Base-by-base conservation (phyloP, 2,888 invertebrate genomes). In the Glyphotaelius pellucidus region DNA sequence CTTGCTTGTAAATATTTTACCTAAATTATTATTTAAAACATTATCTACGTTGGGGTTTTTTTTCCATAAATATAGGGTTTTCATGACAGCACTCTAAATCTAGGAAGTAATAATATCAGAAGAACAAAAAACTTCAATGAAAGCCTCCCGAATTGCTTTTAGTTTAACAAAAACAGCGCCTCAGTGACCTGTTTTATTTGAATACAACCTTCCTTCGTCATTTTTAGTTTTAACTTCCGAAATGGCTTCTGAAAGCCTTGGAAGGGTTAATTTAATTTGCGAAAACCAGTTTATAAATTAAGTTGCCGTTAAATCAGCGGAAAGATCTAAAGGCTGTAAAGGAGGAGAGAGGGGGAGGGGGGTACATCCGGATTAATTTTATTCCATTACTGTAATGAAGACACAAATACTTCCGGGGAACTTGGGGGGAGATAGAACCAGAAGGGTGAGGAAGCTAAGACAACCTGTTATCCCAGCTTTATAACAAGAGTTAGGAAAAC, bases 371-470 rank as follows among this genome's bases (percentile, higher is more conserved):
- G 95, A 96, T 95, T 96, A 95, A 95, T 96, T 95, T 96, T 96
- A 96, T 96, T 96, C 96, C 95, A 96, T 96, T 96, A 96, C 95
- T 94, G 95, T 96, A 96, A 96, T 96, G 96, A 96, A 95, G 95
- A 95, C 95, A 95, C 95, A 95, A 95, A 95, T 95, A 95, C 95
- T 95, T 94, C 94, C 93, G 93, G 85, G 81, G 84, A 92, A 67
- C 88, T 90, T 84, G 80, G 92, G 92, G 87, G 92, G 93, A 94
- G 93, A 93, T 94, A 94, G 93, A 67, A 67, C 25, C 67, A 67
- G 67, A 94, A 94, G 94, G 94, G 94, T 93, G 91, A 93, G 80
- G 90, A 92, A 90, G 38, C 31, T 86, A 85, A 86, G 87, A 90
- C 90, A 90, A 83, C 90, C 47, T 90, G 85, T 90, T 85, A 79